Evolutionary conservation across 1,140 invertebrate genomes (phyloP).

Genomic region (Tetragonula clypearis): DNA sequence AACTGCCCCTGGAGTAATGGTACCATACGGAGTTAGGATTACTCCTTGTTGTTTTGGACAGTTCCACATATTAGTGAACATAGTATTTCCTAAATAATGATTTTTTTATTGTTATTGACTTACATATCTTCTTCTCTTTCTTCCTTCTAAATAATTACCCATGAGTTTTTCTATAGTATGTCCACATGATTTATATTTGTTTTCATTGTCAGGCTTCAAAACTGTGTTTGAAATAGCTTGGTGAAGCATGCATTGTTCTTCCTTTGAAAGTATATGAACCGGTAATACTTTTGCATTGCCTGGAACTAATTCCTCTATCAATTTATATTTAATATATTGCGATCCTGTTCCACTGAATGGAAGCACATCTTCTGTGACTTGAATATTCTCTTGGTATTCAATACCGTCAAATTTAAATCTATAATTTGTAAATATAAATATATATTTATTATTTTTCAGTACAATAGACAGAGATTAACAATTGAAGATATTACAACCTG

Average conservation of each 20-base stretch:
- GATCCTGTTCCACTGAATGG: constrained; percentile 84
- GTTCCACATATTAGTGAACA: constrained; percentile 65
- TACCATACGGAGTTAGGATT: constrained; percentile 83
- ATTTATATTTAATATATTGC: constrained; percentile 83
- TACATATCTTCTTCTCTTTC: neutral
- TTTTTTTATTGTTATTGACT: neutral
- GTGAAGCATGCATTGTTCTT: constrained; percentile 84
- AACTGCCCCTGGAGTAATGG: constrained; percentile 83
- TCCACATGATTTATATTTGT: neutral
- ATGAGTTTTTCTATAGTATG: constrained; percentile 58
- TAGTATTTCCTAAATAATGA: constrained; percentile 53
- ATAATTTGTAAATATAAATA: constrained; percentile 53
- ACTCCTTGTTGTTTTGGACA: constrained; percentile 85
- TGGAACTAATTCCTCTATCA: constrained; percentile 84
- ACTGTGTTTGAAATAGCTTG: constrained; percentile 84
- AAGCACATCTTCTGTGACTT: constrained; percentile 80
- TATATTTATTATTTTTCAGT: neutral
- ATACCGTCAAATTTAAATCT: constrained; percentile 86
- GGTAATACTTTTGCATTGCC: constrained; percentile 79
- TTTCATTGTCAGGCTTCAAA: constrained; percentile 2
- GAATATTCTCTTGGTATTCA: constrained; percentile 77
- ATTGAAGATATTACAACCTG: constrained; percentile 74
- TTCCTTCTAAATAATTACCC: constrained; percentile 58
- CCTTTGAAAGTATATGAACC: constrained; percentile 76
- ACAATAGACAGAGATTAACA: neutral